Percentiles rank a stretch among this genome's conserved stretches.
Conservation (phyloP, 2,797 vertebrate genomes). For the Labeo calbasu region DNA sequence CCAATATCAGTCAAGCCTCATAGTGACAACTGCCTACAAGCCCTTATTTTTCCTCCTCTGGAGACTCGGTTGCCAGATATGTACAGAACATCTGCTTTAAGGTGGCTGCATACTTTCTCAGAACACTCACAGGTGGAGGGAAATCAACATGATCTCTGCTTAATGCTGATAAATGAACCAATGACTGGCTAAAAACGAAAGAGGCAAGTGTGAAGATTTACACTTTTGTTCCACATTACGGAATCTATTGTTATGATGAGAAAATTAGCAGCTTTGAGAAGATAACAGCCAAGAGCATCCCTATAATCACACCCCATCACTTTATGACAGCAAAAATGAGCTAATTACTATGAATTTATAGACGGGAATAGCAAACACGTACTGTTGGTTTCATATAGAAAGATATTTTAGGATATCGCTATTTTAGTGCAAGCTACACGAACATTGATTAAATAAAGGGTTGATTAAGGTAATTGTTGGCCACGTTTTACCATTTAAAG, state of each 20-base stretch:
- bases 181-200: neutral
- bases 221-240: neutral
- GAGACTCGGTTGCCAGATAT: slow-evolving; percentile 7
- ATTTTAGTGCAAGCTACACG: neutral
- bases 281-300: neutral
- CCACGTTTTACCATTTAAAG: neutral
- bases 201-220: slow-evolving; percentile 20
- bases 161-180: slow-evolving; percentile 7
- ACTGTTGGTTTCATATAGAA: neutral
- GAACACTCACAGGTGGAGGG: neutral
- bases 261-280: slow-evolving; percentile 6
- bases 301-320: slow-evolving; percentile 8
- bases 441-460: neutral
- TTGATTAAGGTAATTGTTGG: neutral
- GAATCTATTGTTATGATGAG: slow-evolving; percentile 23
- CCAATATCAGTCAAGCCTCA: slow-evolving; percentile 58
- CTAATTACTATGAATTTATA: neutral
- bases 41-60: slow-evolving; percentile 46
- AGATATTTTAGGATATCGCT: neutral
- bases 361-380: neutral
- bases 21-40: slow-evolving; percentile 64
- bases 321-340: neutral
- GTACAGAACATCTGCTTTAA: slow-evolving; percentile 48
- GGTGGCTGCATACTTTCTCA: slow-evolving; percentile 18
- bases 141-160: neutral